Evolutionary conservation across 2,797 vertebrate species (phyloP).

Genomic region (Spinus olivaceus): DNA sequence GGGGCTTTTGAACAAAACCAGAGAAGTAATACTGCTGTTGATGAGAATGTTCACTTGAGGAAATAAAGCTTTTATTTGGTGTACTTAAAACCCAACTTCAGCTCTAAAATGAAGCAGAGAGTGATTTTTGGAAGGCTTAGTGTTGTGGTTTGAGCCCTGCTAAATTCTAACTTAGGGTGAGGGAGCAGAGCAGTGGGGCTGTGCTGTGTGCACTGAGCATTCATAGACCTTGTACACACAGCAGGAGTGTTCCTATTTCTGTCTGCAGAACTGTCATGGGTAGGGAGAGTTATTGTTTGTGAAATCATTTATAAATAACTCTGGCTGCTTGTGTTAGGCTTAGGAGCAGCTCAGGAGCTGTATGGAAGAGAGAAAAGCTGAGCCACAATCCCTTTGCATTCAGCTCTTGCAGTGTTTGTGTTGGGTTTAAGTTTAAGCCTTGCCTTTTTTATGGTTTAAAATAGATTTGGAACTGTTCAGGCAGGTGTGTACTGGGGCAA

Average conservation of each 20-base stretch:
- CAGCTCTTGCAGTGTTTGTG: not conserved
- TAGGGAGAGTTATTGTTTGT: not conserved
- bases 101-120: not conserved
- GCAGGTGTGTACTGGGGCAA: not conserved
- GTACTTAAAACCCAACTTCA: not conserved
- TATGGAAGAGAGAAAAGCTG: not conserved
- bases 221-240: not conserved
- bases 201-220: not conserved
- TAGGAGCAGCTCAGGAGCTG: not conserved
- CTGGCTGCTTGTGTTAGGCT: not conserved
- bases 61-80: not conserved
- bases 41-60: not conserved
- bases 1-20: not conserved
- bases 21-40: not conserved
- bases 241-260: not conserved
- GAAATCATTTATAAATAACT: constrained; percentile 1
- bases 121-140: not conserved
- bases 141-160: too few species aligned
- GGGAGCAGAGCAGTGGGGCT: not conserved
- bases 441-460: not conserved
- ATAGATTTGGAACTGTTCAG: not conserved
- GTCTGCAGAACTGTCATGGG: not conserved
- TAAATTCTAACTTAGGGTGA: not conserved
- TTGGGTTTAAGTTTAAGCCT: not conserved
- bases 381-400: not conserved